phyloP scores from a whole-genome alignment of 64 coral and sea anemone genomes.

The Platygyra sinensis region DNA sequence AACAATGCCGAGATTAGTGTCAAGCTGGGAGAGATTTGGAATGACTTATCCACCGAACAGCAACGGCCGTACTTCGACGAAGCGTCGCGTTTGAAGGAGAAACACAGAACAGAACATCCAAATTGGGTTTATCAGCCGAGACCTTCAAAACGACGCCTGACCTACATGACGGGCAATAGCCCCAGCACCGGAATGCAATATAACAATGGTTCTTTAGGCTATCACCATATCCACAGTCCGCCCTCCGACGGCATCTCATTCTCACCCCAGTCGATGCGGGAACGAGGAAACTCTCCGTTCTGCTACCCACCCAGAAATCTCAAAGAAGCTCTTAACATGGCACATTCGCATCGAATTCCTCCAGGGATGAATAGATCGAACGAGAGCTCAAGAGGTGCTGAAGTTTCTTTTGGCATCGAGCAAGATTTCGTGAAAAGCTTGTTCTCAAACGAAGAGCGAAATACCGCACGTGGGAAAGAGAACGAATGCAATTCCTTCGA shows the following conservation, averaged over 20 bases:
- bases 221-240: not conserved
- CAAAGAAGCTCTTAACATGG: conserved; percentile 27
- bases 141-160: conserved; percentile 58
- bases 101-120: conserved; percentile 80
- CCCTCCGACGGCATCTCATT: not conserved
- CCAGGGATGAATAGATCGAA: not conserved
- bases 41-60: conserved; percentile 90
- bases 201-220: conserved; percentile 4
- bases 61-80: conserved; percentile 97
- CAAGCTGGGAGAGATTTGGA: conserved; percentile 96
- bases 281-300: not conserved
- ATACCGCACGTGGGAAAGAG: conserved; percentile 3
- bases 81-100: conserved; percentile 81
- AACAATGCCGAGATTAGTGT: conserved; percentile 96
- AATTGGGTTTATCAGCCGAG: conserved; percentile 97
- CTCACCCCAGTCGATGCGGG: conserved; percentile 10
- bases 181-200: conserved; percentile 40
- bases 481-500: not conserved
- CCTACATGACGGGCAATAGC: conserved; percentile 35
- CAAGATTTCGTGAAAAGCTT: not conserved
- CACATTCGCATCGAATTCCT: not conserved
- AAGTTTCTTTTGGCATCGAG: not conserved
- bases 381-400: not conserved
- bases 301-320: conserved; percentile 11
- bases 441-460: conserved; percentile 1